Conservation (phyloP, 2,888 invertebrate genomes). For the Sinodicranocentrus sp. region DNA sequence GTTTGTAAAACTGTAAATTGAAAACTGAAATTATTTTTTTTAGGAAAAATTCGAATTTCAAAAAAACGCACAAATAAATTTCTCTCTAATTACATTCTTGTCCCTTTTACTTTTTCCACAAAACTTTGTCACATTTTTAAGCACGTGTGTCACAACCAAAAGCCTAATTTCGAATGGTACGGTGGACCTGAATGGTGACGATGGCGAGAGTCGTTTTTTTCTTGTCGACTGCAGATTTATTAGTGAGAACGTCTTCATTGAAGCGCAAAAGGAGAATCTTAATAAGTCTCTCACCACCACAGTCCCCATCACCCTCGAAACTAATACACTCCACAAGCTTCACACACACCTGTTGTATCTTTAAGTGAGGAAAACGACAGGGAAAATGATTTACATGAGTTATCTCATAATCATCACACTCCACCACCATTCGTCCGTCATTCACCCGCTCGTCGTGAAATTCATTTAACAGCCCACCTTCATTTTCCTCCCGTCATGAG, state of each 20-base stretch:
- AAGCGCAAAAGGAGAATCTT: background rate
- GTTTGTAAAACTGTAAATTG: too few species aligned
- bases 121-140: too few species aligned
- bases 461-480: background rate
- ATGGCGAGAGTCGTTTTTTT: too few species aligned
- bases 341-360: too few species aligned
- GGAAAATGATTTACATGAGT: constrained; percentile 13
- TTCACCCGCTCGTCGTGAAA: too few species aligned
- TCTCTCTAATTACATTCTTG: too few species aligned
- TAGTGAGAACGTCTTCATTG: constrained; percentile 8
- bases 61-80: too few species aligned
- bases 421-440: background rate
- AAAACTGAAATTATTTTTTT: too few species aligned
- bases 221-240: background rate
- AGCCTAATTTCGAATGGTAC: background rate
- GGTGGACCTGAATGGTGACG: background rate
- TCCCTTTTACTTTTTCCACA: too few species aligned
- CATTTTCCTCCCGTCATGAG: background rate
- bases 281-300: background rate
- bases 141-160: too few species aligned
- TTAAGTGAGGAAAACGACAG: too few species aligned
- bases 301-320: background rate
- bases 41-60: too few species aligned
- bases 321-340: background rate
- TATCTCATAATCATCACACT: background rate